Evolutionary conservation across 2,888 invertebrate species (phyloP).

Genomic region (Coelopa pilipes): DNA sequence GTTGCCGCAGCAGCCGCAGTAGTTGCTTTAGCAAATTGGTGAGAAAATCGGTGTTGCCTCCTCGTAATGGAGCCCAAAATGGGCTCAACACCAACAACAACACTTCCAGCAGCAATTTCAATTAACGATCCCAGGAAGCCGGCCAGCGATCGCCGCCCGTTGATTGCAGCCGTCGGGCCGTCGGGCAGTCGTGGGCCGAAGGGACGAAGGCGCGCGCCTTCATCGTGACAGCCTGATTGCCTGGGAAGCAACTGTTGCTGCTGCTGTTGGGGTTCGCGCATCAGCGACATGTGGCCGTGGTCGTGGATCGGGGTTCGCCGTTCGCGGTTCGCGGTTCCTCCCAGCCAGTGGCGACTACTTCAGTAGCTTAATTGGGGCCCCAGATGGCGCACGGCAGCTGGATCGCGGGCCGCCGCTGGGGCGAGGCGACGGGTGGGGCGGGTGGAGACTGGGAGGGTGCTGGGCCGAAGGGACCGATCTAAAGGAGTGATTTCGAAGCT

Average conservation of each 20-base stretch:
- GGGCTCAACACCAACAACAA: not conserved
- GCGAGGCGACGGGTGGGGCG: too few species aligned
- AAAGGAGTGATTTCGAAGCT: too few species aligned
- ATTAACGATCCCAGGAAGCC: slow-evolving; percentile 18
- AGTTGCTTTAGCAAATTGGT: not conserved
- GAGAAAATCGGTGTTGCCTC: slow-evolving; percentile 22
- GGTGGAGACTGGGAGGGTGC: too few species aligned
- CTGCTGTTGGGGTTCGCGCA: too few species aligned
- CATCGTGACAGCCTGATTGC: slow-evolving; percentile 22
- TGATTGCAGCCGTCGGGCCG: too few species aligned
- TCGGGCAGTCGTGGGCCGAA: too few species aligned
- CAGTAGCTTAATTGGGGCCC: slow-evolving; percentile 25
- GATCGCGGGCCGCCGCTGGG: not conserved
- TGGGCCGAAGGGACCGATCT: too few species aligned
- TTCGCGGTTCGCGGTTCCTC: not conserved
- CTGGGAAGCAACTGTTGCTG: slow-evolving; percentile 18
- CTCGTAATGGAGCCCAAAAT: not conserved
- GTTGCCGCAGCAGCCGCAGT: not conserved
- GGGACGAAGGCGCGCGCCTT: not conserved
- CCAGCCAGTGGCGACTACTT: slow-evolving; percentile 18
- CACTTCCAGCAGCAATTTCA: slow-evolving; percentile 4
- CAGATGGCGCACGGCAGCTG: not conserved
- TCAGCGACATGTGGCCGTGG: not conserved
- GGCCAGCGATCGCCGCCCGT: not conserved
- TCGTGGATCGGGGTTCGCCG: too few species aligned